Evolutionary conservation across 64 coral and sea anemone species (phyloP).

Genomic region (Actinia tenebrosa): DNA sequence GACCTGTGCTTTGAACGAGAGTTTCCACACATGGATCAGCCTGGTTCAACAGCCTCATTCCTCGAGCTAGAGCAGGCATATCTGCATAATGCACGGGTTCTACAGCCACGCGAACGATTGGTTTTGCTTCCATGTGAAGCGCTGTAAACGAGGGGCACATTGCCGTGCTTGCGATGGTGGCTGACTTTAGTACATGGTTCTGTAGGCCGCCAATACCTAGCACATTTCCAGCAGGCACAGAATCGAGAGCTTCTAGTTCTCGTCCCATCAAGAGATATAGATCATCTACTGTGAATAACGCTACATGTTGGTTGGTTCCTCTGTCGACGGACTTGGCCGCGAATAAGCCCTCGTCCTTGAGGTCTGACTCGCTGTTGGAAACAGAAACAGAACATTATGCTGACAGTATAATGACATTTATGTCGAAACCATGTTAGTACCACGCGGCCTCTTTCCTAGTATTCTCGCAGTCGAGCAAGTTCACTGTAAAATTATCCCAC

Average conservation of each 20-base stretch:
- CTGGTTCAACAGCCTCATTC: conserved; percentile 94
- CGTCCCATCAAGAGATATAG: conserved; percentile 95
- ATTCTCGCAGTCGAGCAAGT: too few relatives aligned
- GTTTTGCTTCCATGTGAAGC: conserved; percentile 73
- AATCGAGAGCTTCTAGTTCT: conserved; percentile 75
- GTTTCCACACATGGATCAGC: conserved; percentile 96
- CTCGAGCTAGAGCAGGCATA: conserved; percentile 72
- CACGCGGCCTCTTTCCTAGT: too few relatives aligned
- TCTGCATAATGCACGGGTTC: conserved; percentile 85
- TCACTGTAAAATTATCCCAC: too few relatives aligned
- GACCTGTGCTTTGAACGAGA: conserved; percentile 91
- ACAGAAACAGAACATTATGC: neutral
- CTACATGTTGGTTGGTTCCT: conserved; percentile 68
- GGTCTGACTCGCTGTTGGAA: neutral
- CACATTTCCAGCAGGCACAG: conserved; percentile 87
- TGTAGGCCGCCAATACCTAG: conserved; percentile 90
- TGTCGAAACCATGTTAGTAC: too few relatives aligned
- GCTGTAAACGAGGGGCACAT: conserved; percentile 87
- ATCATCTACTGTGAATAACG: conserved; percentile 69
- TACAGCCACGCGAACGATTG: conserved; percentile 91
- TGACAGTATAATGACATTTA: too few relatives aligned
- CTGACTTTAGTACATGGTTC: conserved; percentile 87
- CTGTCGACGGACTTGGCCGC: conserved; percentile 59
- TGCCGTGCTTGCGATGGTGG: conserved; percentile 86
- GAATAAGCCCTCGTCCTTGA: conserved; percentile 45